These are phyloP conservation scores for Megamerina dolium DNA, from an alignment of 2,888 invertebrate species.

Conservation along the genomic window DNA sequence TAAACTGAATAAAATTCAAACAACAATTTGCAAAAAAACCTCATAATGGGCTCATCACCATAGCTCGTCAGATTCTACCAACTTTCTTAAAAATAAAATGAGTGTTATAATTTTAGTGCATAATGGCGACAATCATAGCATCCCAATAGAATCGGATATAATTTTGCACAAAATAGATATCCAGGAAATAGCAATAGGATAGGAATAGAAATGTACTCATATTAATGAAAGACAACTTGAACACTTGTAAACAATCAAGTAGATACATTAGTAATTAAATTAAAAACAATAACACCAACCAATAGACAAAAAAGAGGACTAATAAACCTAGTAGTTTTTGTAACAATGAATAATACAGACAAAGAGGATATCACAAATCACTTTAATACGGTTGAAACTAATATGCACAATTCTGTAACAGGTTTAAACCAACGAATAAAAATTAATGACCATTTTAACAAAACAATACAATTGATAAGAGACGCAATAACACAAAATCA, in stretches of 20 bases:
- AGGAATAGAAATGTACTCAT: background rate
- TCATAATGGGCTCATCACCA: too few relatives aligned
- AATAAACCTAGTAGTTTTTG: too few relatives aligned
- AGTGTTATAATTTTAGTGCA: too few relatives aligned
- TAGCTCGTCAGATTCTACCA: too few relatives aligned
- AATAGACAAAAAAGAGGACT: slow-evolving; percentile 4
- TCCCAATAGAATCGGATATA: background rate
- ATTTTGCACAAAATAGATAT: slow-evolving; percentile 4
- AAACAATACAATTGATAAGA: slow-evolving; percentile 6
- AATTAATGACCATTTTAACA: slow-evolving; percentile 6
- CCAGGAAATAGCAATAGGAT: slow-evolving; percentile 6
- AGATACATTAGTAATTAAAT: slow-evolving; percentile 2
- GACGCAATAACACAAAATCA: slow-evolving; percentile 7
- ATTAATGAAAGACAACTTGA: too few relatives aligned
- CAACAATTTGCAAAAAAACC: too few relatives aligned
- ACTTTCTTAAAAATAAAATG: too few relatives aligned
- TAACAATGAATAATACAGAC: slow-evolving; percentile 2
- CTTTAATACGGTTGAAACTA: too few relatives aligned
- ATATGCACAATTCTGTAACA: slow-evolving; percentile 4
- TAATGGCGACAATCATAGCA: background rate
- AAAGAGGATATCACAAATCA: slow-evolving; percentile 2
- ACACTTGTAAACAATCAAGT: slow-evolving; percentile 1
- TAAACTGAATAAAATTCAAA: too few relatives aligned
- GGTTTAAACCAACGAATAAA: background rate
- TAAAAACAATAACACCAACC: slow-evolving; percentile 7